These are phyloP conservation scores for Oreohelix idahoensis DNA, from an alignment of 1,140 invertebrate genomes.

Conservation along the genomic window DNA sequence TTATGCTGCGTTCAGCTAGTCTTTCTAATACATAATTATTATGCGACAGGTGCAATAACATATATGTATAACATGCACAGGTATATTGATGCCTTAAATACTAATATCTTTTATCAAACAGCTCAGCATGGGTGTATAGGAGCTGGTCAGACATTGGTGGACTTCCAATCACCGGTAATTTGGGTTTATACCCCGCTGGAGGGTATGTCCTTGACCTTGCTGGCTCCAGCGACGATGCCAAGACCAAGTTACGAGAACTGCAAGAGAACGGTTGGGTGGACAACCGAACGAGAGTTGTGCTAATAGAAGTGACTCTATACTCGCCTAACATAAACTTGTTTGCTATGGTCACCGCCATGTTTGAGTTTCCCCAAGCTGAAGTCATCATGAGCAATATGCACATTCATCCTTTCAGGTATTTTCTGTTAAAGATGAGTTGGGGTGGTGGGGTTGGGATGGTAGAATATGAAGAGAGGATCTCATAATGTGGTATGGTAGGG, in stretches of 20 bases:
- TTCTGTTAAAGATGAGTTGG: no score
- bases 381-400: slow-evolving; percentile 38
- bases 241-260: slow-evolving; percentile 62
- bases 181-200: slow-evolving; percentile 74
- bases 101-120: neutral
- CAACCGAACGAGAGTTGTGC: slow-evolving; percentile 72
- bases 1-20: no score
- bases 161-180: slow-evolving; percentile 68
- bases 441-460: no score
- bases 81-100: no score
- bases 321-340: slow-evolving; percentile 72
- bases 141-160: slow-evolving; percentile 54
- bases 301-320: slow-evolving; percentile 76
- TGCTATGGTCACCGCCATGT: slow-evolving; percentile 54
- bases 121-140: slow-evolving; percentile 56
- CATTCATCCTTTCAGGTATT: slow-evolving; percentile 34
- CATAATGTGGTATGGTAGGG: no score
- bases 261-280: slow-evolving; percentile 74
- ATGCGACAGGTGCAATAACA: no score
- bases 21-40: no score
- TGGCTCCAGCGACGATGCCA: slow-evolving; percentile 63
- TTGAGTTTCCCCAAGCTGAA: slow-evolving; percentile 56
- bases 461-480: no score
- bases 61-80: no score
- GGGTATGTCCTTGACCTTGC: slow-evolving; percentile 74